A percentile compares a stretch with the other conserved stretches of the same genome.
phyloP scores from a whole-genome alignment of 1,140 invertebrate genomes.

The Drosophila grimshawi region DNA sequence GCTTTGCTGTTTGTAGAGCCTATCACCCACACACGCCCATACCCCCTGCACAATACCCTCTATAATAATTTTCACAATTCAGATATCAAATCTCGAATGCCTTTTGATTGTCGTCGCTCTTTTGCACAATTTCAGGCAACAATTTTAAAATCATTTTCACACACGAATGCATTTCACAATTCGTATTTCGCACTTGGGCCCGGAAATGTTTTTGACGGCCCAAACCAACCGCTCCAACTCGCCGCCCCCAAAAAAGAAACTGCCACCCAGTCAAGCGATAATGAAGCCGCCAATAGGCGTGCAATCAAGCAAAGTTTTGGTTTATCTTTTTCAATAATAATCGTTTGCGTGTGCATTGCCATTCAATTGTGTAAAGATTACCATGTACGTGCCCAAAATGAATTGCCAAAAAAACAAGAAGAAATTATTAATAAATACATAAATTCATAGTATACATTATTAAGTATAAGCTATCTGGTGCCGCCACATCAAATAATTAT shows the following conservation, averaged over 20 bases:
- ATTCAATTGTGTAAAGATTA: constrained; percentile 69
- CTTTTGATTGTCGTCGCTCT: constrained; percentile 73
- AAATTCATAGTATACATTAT: not conserved
- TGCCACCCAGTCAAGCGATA: constrained; percentile 37
- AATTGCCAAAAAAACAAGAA: constrained; percentile 44
- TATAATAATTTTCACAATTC: constrained; percentile 37
- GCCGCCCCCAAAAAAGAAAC: not conserved
- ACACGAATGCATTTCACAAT: constrained; percentile 72
- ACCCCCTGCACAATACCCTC: too few species aligned
- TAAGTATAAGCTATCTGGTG: constrained; percentile 12
- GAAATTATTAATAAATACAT: not conserved
- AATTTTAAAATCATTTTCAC: constrained; percentile 83
- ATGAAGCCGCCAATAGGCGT: constrained; percentile 57
- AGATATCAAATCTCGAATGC: constrained; percentile 51
- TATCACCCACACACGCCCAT: constrained; percentile 49
- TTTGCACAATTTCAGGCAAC: constrained; percentile 59
- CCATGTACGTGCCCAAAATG: constrained; percentile 32
- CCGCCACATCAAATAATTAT: constrained; percentile 38
- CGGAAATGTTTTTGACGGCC: constrained; percentile 70
- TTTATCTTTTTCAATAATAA: constrained; percentile 40
- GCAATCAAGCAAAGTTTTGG: constrained; percentile 42
- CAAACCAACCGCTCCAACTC: constrained; percentile 24
- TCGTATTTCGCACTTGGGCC: constrained; percentile 31
- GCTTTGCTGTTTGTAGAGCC: constrained; percentile 42
- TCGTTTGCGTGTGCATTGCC: constrained; percentile 55